These are phyloP conservation scores for Pygocentrus nattereri DNA, from an alignment of 2,797 vertebrate species.

Conservation along the genomic window DNA sequence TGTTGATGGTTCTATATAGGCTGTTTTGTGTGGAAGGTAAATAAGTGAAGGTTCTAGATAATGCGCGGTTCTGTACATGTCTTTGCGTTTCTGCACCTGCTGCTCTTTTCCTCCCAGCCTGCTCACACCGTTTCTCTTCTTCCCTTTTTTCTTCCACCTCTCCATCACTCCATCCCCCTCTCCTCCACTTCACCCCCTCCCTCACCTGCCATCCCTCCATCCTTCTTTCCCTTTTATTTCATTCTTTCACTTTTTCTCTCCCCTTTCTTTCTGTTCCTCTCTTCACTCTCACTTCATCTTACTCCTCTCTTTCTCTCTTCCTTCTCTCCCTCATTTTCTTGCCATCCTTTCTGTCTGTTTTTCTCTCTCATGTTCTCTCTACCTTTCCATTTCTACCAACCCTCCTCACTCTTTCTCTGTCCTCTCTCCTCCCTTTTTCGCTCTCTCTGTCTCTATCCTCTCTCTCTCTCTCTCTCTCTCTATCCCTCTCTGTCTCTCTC, in stretches of 20 bases:
- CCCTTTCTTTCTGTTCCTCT: slow-evolving; percentile 70
- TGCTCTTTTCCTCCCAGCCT: slow-evolving; percentile 75
- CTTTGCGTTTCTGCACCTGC: slow-evolving; percentile 60
- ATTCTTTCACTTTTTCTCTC: slow-evolving; percentile 69
- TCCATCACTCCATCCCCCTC: slow-evolving; percentile 70
- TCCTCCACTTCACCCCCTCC: no score
- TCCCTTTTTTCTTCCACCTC: slow-evolving; percentile 74
- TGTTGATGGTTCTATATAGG: no score
- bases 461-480: slow-evolving; percentile 57
- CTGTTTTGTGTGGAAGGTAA: no score
- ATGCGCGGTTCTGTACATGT: no score
- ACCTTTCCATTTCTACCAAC: no score
- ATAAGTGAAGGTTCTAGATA: no score
- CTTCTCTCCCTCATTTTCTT: no score
- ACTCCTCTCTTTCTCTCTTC: no score
- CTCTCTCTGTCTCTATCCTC: slow-evolving; percentile 70
- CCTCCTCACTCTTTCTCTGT: slow-evolving; percentile 56
- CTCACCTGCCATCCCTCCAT: background rate
- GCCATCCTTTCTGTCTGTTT: no score
- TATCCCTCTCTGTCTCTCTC: no score
- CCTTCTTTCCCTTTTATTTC: slow-evolving; percentile 62
- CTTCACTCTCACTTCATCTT: no score
- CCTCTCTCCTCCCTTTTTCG: background rate
- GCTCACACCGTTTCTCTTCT: slow-evolving; percentile 79
- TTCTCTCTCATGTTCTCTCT: no score